These are phyloP conservation scores for Mesorhabditis belari DNA, from an alignment of 2,888 invertebrate genomes.

Conservation along the genomic window DNA sequence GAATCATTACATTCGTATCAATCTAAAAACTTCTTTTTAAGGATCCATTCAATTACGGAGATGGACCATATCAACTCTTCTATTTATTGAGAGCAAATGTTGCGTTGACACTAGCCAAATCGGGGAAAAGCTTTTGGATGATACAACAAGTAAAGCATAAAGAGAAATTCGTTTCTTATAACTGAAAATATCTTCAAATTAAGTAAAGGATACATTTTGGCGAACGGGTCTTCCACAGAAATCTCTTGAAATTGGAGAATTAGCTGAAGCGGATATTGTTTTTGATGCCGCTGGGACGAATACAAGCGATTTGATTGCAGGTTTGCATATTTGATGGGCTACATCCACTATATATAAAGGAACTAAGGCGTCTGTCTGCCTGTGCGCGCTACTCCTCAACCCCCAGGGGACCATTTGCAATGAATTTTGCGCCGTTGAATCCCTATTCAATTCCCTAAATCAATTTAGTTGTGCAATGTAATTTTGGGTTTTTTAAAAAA, in stretches of 20 bases:
- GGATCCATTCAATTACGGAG: slow-evolving; percentile 50
- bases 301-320: not conserved
- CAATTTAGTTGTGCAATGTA: no score
- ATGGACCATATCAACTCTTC: slow-evolving; percentile 49
- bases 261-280: not conserved
- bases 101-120: slow-evolving; percentile 30
- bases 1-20: not conserved
- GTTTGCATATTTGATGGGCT: no score
- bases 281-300: not conserved
- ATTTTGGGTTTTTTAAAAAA: no score
- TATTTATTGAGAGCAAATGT: slow-evolving; percentile 48
- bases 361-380: no score
- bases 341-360: no score
- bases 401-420: no score
- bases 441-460: no score
- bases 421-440: no score
- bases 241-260: not conserved
- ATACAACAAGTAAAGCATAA: slow-evolving; percentile 38
- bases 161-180: not conserved
- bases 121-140: slow-evolving; percentile 45
- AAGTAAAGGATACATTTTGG: not conserved
- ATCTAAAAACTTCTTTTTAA: slow-evolving; percentile 7
- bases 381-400: no score
- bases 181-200: not conserved
- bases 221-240: not conserved